phyloP scores from a whole-genome alignment of 2,797 vertebrate species.

The Myotis pilosus region DNA sequence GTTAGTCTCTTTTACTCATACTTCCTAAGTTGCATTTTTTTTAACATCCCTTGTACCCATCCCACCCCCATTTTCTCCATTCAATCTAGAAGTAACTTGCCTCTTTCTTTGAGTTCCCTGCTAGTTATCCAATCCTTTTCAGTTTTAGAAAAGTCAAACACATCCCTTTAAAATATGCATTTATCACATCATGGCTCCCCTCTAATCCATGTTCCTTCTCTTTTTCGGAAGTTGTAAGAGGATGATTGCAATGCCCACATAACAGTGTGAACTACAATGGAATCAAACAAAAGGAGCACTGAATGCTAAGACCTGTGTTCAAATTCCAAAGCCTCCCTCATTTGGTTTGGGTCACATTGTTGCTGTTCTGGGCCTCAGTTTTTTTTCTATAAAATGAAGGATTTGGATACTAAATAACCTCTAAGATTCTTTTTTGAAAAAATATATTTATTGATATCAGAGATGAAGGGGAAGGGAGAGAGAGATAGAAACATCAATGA shows the following conservation, averaged over 20 bases:
- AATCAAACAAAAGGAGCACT: neutral
- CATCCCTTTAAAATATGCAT: slow-evolving; percentile 9
- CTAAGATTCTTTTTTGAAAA: neutral
- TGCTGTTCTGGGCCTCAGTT: neutral
- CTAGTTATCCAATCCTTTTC: neutral
- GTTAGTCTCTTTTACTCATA: neutral
- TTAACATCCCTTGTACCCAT: neutral
- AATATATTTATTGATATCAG: no score
- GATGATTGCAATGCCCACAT: neutral
- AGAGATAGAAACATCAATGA: no score
- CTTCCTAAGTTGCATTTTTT: neutral
- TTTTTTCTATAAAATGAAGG: neutral
- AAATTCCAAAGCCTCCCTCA: slow-evolving; percentile 1
- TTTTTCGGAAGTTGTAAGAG: neutral
- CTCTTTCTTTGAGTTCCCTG: neutral
- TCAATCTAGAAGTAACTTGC: neutral
- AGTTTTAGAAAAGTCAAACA: neutral
- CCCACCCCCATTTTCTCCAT: neutral
- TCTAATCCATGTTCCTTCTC: neutral
- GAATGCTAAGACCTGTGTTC: neutral
- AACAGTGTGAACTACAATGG: neutral
- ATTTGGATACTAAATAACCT: neutral
- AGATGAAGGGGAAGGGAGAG: no score
- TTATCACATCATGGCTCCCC: neutral
- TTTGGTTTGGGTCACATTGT: neutral